Conservation (phyloP, 2,113 vertebrate species). For the Heteronetta atricapilla region DNA sequence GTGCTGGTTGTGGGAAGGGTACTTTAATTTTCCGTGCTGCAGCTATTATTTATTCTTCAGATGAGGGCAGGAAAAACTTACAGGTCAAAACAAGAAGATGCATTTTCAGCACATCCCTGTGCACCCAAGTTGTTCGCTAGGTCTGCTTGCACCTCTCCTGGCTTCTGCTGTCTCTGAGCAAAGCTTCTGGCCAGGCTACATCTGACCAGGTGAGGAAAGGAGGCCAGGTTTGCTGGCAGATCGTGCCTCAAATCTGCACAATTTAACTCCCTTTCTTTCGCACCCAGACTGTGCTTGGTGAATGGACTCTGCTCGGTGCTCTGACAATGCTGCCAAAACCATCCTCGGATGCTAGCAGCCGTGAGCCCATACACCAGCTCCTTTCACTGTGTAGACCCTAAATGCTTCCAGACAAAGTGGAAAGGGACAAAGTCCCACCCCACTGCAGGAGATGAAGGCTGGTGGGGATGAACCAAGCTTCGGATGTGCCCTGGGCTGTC, state of each 20-base stretch:
- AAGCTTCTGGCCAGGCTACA: neutral
- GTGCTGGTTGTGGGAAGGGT: neutral
- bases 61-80: neutral
- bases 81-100: neutral
- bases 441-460: no score
- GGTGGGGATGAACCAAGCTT: no score
- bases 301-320: neutral
- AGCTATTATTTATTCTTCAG: neutral
- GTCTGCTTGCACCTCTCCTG: neutral
- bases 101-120: neutral
- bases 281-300: neutral
- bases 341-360: neutral
- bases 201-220: neutral
- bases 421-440: no score
- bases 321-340: neutral
- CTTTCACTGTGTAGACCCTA: neutral
- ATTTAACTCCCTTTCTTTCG: neutral
- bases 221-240: neutral
- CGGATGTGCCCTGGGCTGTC: no score
- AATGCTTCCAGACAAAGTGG: neutral
- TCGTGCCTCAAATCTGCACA: neutral
- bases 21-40: neutral
- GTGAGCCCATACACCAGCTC: neutral
- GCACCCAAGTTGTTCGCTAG: rapidly evolving
- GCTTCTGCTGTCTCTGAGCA: neutral